Percentiles rank a stretch among this genome's conserved stretches.
Conservation (phyloP, 2,797 vertebrate genomes). For the Myotis pilosus region DNA sequence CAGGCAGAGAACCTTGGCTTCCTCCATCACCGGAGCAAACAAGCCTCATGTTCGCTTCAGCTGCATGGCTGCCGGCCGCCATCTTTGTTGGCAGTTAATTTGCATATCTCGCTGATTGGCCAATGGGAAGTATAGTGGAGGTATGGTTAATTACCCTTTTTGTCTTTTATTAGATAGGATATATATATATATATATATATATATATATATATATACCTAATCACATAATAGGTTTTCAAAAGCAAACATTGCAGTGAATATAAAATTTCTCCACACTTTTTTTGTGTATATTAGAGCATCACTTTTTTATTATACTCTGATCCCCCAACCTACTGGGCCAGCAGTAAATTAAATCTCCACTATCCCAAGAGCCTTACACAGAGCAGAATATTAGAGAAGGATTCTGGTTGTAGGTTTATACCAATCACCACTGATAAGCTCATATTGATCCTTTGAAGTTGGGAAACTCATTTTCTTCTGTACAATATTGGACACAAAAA, state of each 20-base stretch:
- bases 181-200: not conserved
- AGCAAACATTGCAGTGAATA: not conserved
- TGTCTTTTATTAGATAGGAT: no score
- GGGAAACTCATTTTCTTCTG: not conserved
- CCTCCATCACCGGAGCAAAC: no score
- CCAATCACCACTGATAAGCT: not conserved
- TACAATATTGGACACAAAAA: not conserved
- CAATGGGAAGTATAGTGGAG: no score
- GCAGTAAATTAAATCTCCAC: slow-evolving; percentile 20
- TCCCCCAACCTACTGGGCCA: not conserved
- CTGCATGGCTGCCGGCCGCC: no score
- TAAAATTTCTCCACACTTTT: not conserved
- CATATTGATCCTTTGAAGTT: not conserved
- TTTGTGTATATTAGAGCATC: not conserved
- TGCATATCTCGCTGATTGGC: no score
- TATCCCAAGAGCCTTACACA: not conserved
- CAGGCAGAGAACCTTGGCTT: no score
- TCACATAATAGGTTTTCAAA: not conserved
- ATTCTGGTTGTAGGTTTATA: not conserved
- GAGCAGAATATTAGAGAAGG: not conserved
- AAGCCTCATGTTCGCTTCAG: no score
- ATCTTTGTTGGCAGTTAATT: no score
- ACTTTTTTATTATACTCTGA: not conserved
- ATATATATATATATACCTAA: not conserved
- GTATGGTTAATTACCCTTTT: no score